Conservation (phyloP, 2,113 vertebrate species). For the Limanda limanda region DNA sequence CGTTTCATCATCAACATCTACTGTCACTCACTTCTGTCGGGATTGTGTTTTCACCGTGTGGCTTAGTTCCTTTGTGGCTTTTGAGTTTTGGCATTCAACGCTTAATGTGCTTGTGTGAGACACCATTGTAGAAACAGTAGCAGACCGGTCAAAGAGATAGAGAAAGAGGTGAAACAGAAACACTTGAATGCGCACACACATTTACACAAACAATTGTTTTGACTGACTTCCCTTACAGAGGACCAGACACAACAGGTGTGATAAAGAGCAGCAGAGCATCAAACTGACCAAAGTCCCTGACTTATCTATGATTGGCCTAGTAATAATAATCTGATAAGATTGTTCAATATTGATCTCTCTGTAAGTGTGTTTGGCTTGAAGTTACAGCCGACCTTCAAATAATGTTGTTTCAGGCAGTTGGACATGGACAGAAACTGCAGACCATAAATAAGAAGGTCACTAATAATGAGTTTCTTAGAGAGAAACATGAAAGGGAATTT, state of each 20-base stretch:
- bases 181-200: neutral
- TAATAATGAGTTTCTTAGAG: neutral
- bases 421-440: neutral
- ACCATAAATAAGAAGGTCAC: neutral
- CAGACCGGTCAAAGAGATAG: neutral
- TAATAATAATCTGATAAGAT: slow-evolving; percentile 23
- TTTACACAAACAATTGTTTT: neutral
- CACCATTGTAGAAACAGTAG: neutral
- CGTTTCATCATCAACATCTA: too few species aligned
- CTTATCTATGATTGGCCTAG: neutral
- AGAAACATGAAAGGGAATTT: neutral
- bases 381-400: neutral
- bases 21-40: too few species aligned
- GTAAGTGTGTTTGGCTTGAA: slow-evolving; percentile 6
- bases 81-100: too few species aligned
- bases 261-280: neutral
- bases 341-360: slow-evolving; percentile 22
- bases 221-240: neutral
- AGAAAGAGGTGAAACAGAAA: neutral
- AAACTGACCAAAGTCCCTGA: neutral
- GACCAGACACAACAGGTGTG: neutral
- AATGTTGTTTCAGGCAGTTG: too few species aligned
- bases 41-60: too few species aligned
- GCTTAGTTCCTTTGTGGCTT: too few species aligned
- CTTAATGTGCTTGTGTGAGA: too few species aligned